Evolutionary conservation across 2,888 invertebrate genomes (phyloP), one percentile per base, ranked within the genome.

Genomic region (Noctua fimbriata): DNA sequence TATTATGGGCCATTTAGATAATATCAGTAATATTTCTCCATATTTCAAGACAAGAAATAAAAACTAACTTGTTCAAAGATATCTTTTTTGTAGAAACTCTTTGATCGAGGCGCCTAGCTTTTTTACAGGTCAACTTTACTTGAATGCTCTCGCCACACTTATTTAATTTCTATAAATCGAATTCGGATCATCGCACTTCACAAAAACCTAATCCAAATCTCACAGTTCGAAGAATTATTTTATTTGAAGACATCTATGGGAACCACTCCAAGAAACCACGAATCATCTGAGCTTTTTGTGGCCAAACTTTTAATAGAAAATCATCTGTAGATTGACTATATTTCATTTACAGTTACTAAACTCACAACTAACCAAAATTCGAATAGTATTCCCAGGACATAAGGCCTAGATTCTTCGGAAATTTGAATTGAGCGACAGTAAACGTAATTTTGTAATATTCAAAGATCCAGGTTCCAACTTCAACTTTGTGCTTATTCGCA

Each of bases 151-250:
- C 78, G 82, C 75, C 65, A 86, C 81, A 79, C 69, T 87, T 88
- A 90, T 92, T 92, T 90, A 90, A 91, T 92, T 92, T 92, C 90
- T 90, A 92, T 89, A 89, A 92, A 93, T 93, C 92, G 91, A 92
- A 91, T 88, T 80, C 89, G 90, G 94, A 93, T 93, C 91, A 93
- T 93, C 92, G 92, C 83, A 72, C 88, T 89, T 84, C 77, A 94
- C 89, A 96, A 96, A 96, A 96, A 95, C 88, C 89, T 94, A 95
- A 96, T 96, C 95, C 95, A 94, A 94, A 92, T 93, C 94, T 93
- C 92, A 93, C 92, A 92, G 81, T 86, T 91, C 91, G 87, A 90
- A 92, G 88, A 92, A 90, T 87, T 89, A 89, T 87, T 83, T 86
- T 83, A 86, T 78, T 87, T 74, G 87, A 83, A 77, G 76, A 86